phyloP scores from a whole-genome alignment of 1,140 invertebrate genomes.

The Maconellicoccus hirsutus region DNA sequence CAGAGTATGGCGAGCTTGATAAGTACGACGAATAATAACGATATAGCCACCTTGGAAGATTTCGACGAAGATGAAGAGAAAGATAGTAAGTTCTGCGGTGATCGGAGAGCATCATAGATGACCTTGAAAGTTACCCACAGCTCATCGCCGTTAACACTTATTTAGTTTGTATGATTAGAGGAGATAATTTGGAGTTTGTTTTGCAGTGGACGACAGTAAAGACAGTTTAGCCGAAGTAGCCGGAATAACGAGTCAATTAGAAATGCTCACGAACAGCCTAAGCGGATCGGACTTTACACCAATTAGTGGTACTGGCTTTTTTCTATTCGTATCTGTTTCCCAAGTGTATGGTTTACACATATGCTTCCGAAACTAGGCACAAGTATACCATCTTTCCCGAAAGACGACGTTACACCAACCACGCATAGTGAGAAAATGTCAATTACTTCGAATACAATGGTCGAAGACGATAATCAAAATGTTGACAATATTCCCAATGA shows the following conservation, averaged over 20 bases:
- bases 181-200: constrained; percentile 35
- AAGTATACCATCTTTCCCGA: background rate
- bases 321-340: background rate
- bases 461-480: background rate
- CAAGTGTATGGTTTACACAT: background rate
- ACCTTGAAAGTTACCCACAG: too few species aligned
- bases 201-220: constrained; percentile 37
- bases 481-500: background rate
- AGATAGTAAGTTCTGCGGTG: constrained; percentile 4
- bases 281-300: constrained; percentile 59
- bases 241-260: constrained; percentile 73
- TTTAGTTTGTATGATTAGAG: too few species aligned
- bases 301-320: constrained; percentile 49
- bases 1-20: constrained; percentile 90
- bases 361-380: background rate
- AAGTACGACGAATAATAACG: constrained; percentile 81
- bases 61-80: constrained; percentile 67
- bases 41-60: constrained; percentile 75
- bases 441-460: constrained; percentile 10
- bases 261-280: constrained; percentile 69
- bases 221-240: constrained; percentile 45
- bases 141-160: too few species aligned
- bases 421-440: constrained; percentile 11
- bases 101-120: background rate
- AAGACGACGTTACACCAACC: constrained; percentile 6